phyloP scores from a whole-genome alignment of 2,797 vertebrate species.

The Falco concolor region DNA sequence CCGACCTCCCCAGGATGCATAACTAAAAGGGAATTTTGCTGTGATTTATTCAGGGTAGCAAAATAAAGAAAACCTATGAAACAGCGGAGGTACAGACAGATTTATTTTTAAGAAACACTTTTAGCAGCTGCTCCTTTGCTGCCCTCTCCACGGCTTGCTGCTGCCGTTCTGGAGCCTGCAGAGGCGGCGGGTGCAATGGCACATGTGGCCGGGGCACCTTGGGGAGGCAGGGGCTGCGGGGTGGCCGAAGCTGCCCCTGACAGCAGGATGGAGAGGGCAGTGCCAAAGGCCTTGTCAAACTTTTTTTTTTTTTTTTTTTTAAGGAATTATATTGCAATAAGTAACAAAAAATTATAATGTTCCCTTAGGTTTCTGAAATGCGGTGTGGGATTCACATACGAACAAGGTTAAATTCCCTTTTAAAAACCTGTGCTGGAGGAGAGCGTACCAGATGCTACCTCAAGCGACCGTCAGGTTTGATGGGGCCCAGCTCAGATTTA shows the following conservation, averaged over 20 bases:
- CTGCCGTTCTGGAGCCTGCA: not conserved
- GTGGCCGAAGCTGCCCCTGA: not conserved
- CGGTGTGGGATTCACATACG: not conserved
- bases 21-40: not conserved
- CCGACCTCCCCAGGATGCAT: not conserved
- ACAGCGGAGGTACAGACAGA: slow-evolving; percentile 2
- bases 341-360: slow-evolving; percentile 11
- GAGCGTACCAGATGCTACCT: slow-evolving; percentile 83
- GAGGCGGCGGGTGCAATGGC: too few relatives aligned
- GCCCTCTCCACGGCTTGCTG: not conserved
- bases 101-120: not conserved
- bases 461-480: slow-evolving; percentile 86
- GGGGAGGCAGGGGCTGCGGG: not conserved
- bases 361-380: not conserved
- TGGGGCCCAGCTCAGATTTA: slow-evolving; percentile 86
- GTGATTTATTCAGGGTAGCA: not conserved
- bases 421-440: not conserved
- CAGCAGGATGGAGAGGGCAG: not conserved
- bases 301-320: not conserved
- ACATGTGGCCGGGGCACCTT: rapidly evolving
- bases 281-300: slow-evolving; percentile 36
- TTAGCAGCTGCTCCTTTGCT: slow-evolving; percentile 39
- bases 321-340: not conserved
- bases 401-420: slow-evolving; percentile 63
- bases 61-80: slow-evolving; percentile 37